Evolutionary conservation across 2,797 vertebrate species (phyloP).

Genomic region (Phoebastria nigripes): DNA sequence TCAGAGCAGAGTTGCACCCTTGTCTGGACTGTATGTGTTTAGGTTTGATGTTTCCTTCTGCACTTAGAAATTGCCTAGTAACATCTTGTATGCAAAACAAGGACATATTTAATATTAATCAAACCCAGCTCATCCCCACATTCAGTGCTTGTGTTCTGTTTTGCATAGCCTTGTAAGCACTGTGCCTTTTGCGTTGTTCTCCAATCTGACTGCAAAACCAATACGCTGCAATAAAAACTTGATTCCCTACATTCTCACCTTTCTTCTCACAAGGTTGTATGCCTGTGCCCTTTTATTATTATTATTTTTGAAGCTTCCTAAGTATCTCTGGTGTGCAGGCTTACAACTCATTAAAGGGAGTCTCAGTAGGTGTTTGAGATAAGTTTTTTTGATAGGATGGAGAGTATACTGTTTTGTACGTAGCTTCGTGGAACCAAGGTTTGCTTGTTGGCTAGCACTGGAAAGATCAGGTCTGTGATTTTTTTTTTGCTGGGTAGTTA

Average conservation of each 20-base stretch:
- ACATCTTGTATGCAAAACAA: neutral
- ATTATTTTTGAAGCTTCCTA: neutral
- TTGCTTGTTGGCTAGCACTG: neutral
- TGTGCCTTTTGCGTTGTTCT: neutral
- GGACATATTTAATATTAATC: neutral
- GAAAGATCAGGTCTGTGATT: neutral
- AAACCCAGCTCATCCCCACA: fast-evolving
- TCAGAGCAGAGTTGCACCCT: neutral
- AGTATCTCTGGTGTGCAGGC: neutral
- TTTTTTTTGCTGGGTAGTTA: neutral
- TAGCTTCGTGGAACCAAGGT: neutral
- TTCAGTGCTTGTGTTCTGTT: neutral
- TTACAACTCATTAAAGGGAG: neutral
- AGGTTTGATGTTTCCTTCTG: neutral
- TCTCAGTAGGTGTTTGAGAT: neutral
- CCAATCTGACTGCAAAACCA: neutral
- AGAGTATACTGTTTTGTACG: neutral
- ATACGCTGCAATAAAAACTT: neutral
- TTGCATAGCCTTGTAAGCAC: neutral
- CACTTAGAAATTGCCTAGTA: neutral
- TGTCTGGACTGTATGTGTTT: neutral
- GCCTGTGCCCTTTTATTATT: neutral
- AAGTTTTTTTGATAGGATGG: neutral
- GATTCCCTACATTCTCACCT: neutral
- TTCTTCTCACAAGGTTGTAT: neutral